phyloP scores from a whole-genome alignment of 2,888 invertebrate genomes.

The Eilema depressum region DNA sequence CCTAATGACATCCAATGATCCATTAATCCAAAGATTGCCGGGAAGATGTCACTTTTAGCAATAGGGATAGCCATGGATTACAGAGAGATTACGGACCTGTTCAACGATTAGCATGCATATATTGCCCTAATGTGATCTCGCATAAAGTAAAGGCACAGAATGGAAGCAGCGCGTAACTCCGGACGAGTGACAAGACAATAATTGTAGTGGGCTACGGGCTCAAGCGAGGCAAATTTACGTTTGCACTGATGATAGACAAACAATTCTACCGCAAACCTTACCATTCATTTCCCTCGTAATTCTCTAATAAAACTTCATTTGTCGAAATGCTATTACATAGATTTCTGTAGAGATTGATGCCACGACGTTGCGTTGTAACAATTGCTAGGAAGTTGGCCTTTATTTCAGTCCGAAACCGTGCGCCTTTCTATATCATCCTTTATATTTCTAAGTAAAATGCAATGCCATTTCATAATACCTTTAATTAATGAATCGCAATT shows the following conservation, averaged over 20 bases:
- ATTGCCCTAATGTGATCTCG: slow-evolving; percentile 68
- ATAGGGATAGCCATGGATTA: background rate
- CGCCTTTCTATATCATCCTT: background rate
- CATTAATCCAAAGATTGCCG: background rate
- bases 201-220: slow-evolving; percentile 73
- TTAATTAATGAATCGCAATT: background rate
- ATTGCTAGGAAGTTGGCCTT: slow-evolving; percentile 3
- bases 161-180: slow-evolving; percentile 76
- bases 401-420: background rate
- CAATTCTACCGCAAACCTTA: slow-evolving; percentile 64
- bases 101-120: slow-evolving; percentile 47
- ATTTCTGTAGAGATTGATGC: slow-evolving; percentile 53
- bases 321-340: slow-evolving; percentile 59
- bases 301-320: slow-evolving; percentile 70
- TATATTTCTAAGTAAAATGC: background rate
- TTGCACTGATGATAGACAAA: slow-evolving; percentile 73
- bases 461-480: background rate
- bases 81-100: slow-evolving; percentile 15
- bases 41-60: background rate
- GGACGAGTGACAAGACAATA: slow-evolving; percentile 82
- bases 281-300: slow-evolving; percentile 58
- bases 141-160: slow-evolving; percentile 74
- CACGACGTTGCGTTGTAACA: slow-evolving; percentile 20
- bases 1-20: too few species aligned
- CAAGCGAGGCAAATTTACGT: slow-evolving; percentile 79